Evolutionary conservation across 64 coral and sea anemone genomes (phyloP), one percentile per base, ranked within the genome.

Genomic region (Pachyseris speciosa): DNA sequence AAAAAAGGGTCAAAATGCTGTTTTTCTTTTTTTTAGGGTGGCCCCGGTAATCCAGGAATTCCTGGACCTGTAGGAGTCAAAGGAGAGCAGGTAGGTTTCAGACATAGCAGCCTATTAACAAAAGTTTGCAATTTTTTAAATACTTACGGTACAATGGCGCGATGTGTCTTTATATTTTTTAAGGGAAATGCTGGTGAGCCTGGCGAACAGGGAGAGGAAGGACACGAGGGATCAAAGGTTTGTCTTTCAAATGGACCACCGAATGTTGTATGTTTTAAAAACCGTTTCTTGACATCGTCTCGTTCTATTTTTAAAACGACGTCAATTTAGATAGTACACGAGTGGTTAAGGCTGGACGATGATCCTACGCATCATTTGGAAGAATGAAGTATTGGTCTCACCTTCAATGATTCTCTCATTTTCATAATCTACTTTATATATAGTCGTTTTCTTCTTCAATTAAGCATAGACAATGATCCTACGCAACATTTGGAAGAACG

Each of bases 161-260:
- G n/a, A n/a, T n/a, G n/a, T n/a, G n/a, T n/a, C n/a, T n/a, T n/a
- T 2, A 41, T 44, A 20, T 61, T 17, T 31, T 40, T 37, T 2
- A 3, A 89, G 88, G 88, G 88, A 28, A 78, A 69, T 43, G 30
- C 75, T 39, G 88, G 88, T 29, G 88, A 78, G 16, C 6, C 22
- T 81, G 88, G 58, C 30, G 10, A 63, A 25, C 64, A 90, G 33
- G 88, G 88, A 64, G 77, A 90, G 13, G 53, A 75, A 13, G 88
- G 88, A 69, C 75, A 44, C 25, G 55, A 67, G 32, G 88, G 88
- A 69, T 75, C 88, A 10, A 67, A 76, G 74, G 88, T 90, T 30
- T 53, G 88, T 70, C 34, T 1, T 19, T 44, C 45, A 39, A 38
- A 50, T 20, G 4, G n/a, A n/a, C n/a, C n/a, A n/a, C n/a, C n/a